These are phyloP conservation scores for Lepidotrigona ventralis DNA, from an alignment of 1,140 invertebrate species.

Conservation along the genomic window DNA sequence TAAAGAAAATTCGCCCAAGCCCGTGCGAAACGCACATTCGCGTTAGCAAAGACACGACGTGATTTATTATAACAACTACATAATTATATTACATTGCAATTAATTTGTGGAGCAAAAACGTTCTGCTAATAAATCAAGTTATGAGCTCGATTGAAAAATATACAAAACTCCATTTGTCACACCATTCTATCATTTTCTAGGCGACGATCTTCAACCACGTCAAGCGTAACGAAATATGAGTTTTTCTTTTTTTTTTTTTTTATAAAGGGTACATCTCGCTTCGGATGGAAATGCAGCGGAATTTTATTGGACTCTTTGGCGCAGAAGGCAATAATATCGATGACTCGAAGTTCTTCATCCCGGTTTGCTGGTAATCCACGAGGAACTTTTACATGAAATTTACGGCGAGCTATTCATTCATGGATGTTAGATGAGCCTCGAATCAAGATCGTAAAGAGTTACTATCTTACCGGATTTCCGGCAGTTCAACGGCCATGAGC, in stretches of 20 bases:
- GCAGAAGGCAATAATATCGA: not conserved
- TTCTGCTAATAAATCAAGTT: not conserved
- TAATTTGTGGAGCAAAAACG: not conserved
- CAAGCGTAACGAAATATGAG: not conserved
- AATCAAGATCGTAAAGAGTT: slow-evolving; percentile 22
- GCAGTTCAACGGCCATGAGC: slow-evolving; percentile 84
- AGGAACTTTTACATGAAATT: slow-evolving; percentile 22
- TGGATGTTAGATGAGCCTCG: slow-evolving; percentile 6
- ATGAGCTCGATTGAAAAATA: too few species aligned
- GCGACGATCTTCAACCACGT: not conserved
- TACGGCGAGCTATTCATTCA: slow-evolving; percentile 35
- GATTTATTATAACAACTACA: too few species aligned
- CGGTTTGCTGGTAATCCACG: not conserved
- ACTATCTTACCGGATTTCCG: slow-evolving; percentile 80
- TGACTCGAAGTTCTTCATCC: not conserved
- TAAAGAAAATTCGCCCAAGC: too few species aligned
- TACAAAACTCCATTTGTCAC: too few species aligned
- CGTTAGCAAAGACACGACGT: not conserved
- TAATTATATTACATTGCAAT: not conserved
- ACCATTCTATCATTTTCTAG: too few species aligned
- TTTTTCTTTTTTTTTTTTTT: not conserved
- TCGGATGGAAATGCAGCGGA: not conserved
- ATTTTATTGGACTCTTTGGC: not conserved
- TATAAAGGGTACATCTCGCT: not conserved
- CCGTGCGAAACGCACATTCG: not conserved